Conservation (phyloP, 2,113 vertebrate genomes). For the Cyphomyrus discorhynchus region DNA sequence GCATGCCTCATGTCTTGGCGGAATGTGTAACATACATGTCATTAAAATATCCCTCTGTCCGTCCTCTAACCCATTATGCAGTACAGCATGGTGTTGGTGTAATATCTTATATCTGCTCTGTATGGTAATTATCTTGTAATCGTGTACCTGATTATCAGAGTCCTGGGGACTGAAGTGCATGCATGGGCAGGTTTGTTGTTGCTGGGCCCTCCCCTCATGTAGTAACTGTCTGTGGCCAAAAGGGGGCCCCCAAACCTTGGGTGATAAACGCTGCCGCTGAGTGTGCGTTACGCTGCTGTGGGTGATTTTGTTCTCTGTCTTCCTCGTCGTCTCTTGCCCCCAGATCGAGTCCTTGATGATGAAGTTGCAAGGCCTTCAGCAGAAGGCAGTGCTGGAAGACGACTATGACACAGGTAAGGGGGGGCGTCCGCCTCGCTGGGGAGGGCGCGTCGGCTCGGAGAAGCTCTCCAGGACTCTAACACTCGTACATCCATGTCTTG, state of each 20-base stretch:
- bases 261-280: neutral
- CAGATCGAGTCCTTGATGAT: constrained; percentile 76
- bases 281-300: neutral
- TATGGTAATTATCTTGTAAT: neutral
- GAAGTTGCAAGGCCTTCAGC: constrained; percentile 74
- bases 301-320: neutral
- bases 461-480: neutral
- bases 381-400: constrained; percentile 75
- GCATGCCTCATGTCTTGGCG: neutral
- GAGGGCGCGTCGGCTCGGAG: neutral
- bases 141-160: neutral
- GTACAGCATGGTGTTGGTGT: neutral
- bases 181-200: neutral
- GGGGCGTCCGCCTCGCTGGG: neutral
- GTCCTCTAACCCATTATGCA: neutral
- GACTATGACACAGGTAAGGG: constrained; percentile 76
- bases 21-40: neutral
- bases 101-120: neutral
- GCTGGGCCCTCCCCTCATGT: neutral
- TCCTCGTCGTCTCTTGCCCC: neutral
- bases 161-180: neutral
- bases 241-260: neutral
- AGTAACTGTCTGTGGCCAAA: neutral
- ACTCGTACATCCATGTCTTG: neutral
- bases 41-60: neutral